Base-by-base conservation (phyloP, 1,140 invertebrate genomes). In the Theocolax elegans region DNA sequence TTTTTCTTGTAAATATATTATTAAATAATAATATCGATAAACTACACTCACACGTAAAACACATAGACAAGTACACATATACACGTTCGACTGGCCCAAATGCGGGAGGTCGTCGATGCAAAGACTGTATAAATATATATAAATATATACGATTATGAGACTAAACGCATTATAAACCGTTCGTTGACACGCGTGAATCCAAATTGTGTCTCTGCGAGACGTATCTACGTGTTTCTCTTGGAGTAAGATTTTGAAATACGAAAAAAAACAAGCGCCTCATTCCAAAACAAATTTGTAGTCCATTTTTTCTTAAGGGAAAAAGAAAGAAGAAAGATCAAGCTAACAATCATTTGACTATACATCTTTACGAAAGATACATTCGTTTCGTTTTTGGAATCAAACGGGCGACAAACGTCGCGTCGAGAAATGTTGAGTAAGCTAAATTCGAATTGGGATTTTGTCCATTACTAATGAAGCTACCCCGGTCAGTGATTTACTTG, bases 141-240 rank as follows among this genome's bases (percentile, higher is more conserved):
- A 69, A 29, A 60, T 46, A 60, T 60, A 46, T 29, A 46, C 23
- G 21, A 75, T 77, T 76, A 72, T 72, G 17, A 60, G 48, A 42
- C 60, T 74, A 60, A 75, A 68, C 15, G 74, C 67, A 75, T 78
- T 77, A 21, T 42, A 73, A 78, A 74, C 71, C 75, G 76, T 77
- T 73, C 65, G 62, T 56, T 35, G 29, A 35, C 49, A 23, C 46
- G 35, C 21, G n/a, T 29, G 4, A 44, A 31, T 67, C 54, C 64
- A 40, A 29, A 9, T 21, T 23, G 2, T 58, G 44, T 67, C 27
- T 59, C 29, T 38, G 21, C 42, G 48, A 53, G 35, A 68, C 35
- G 27, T 66, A 38, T 64, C 15, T 56, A 13, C 40, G n/a, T 49
- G 17, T 7, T 67, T 59, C n/a, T 19, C 38, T n/a, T 25, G 23